phyloP scores from a whole-genome alignment of 1,140 invertebrate genomes.

The Triops longicaudatus region DNA sequence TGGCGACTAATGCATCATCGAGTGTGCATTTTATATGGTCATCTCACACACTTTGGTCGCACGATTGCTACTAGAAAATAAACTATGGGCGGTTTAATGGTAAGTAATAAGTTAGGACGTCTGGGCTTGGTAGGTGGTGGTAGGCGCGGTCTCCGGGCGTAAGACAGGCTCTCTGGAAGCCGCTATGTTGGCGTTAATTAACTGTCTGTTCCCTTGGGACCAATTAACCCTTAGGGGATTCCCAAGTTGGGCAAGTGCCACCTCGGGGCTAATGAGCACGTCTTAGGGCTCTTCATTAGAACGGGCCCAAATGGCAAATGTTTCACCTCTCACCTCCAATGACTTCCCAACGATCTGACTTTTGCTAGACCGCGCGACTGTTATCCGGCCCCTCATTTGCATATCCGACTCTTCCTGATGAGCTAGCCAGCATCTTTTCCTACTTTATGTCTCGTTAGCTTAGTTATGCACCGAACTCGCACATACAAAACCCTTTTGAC shows the following conservation, averaged over 20 bases:
- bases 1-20: not conserved
- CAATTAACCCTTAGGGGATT: not conserved
- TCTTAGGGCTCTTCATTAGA: conserved; percentile 12
- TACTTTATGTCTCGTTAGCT: conserved; percentile 4
- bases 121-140: not conserved
- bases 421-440: conserved; percentile 14
- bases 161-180: not conserved
- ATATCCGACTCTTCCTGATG: not conserved
- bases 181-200: conserved; percentile 12
- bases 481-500: not conserved
- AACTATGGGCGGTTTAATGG: not conserved
- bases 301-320: conserved; percentile 10
- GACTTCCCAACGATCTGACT: conserved; percentile 11
- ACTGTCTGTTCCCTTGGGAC: not conserved
- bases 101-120: not conserved
- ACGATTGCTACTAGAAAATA: not conserved
- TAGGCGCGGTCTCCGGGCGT: not conserved
- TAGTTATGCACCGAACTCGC: not conserved
- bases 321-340: conserved; percentile 11
- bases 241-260: conserved; percentile 3
- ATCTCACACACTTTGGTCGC: not conserved
- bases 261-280: conserved; percentile 13
- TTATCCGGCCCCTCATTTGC: not conserved
- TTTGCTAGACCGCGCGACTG: not conserved
- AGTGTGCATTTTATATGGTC: not conserved